Conservation (phyloP, 2,113 vertebrate species). For the Campylomormyrus tamandua region DNA sequence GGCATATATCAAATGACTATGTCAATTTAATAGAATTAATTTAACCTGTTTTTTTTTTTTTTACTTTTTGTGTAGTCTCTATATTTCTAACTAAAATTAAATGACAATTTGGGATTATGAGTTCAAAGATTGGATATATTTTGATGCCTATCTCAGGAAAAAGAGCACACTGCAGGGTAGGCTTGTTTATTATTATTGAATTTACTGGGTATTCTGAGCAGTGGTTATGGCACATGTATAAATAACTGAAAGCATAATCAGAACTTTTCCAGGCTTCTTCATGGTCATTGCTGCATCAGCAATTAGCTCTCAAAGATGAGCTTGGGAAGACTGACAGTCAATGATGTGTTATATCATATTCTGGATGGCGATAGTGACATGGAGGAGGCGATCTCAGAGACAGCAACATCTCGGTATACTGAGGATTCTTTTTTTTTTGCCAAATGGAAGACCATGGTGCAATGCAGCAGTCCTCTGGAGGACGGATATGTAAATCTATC, state of each 20-base stretch:
- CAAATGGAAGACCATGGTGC: not conserved
- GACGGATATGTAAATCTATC: not conserved
- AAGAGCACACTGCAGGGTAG: not conserved
- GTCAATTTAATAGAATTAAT: not conserved
- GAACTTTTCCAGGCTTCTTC: not conserved
- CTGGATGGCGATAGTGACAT: not conserved
- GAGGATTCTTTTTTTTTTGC: not conserved
- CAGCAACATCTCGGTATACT: not conserved
- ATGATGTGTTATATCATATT: not conserved
- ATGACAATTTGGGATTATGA: not conserved
- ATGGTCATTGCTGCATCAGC: not conserved
- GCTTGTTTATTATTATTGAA: not conserved
- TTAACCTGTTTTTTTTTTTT: not conserved
- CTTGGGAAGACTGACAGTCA: not conserved
- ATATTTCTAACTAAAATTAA: not conserved
- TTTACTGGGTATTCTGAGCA: not conserved
- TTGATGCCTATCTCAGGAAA: not conserved
- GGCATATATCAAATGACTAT: not conserved
- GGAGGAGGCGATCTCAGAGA: not conserved
- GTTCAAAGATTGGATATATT: not conserved
- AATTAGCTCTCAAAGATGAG: not conserved
- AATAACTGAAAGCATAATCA: not conserved
- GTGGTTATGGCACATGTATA: not conserved
- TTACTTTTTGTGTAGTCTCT: not conserved
- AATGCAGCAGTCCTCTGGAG: not conserved